These are phyloP conservation scores for Tribolium castaneum DNA, from an alignment of 1,140 invertebrate genomes.

Conservation along the genomic window DNA sequence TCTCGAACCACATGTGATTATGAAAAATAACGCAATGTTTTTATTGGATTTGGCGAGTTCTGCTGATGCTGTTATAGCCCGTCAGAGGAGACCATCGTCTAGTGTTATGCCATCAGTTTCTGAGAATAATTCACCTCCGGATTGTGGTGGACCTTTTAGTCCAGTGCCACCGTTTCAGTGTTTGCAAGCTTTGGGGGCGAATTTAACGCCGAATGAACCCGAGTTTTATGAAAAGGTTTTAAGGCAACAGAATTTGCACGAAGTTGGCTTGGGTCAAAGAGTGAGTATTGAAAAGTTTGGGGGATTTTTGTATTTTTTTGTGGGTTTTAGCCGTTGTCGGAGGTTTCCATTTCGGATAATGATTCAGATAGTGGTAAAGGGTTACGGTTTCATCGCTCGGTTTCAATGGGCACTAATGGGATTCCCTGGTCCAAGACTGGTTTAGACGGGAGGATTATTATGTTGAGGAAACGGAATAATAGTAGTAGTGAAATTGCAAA, in stretches of 20 bases:
- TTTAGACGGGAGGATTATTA: conserved; percentile 71
- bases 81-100: conserved; percentile 68
- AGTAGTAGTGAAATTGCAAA: conserved; percentile 75
- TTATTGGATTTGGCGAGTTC: conserved; percentile 88
- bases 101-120: conserved; percentile 71
- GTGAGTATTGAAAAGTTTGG: conserved; percentile 56
- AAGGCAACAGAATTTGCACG: conserved; percentile 64
- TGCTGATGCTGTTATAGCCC: conserved; percentile 66
- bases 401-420: conserved; percentile 72
- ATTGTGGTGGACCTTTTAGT: conserved; percentile 68
- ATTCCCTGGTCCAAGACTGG: conserved; percentile 72
- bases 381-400: conserved; percentile 69
- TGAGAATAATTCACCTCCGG: conserved; percentile 70
- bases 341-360: conserved; percentile 68
- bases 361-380: conserved; percentile 70
- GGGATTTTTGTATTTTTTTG: neutral
- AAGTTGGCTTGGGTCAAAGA: conserved; percentile 61
- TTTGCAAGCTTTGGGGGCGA: conserved; percentile 75
- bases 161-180: conserved; percentile 83
- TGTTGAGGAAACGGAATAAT: conserved; percentile 77
- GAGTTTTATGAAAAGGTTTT: conserved; percentile 69
- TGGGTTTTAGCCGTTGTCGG: conserved; percentile 68
- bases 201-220: conserved; percentile 68
- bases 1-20: conserved; percentile 79
- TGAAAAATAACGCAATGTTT: conserved; percentile 96